A percentile compares a stretch with the other conserved stretches of the same genome.
These are phyloP conservation scores for Beaufortia kweichowensis DNA, from an alignment of 2,113 vertebrate species.

Conservation along the genomic window DNA sequence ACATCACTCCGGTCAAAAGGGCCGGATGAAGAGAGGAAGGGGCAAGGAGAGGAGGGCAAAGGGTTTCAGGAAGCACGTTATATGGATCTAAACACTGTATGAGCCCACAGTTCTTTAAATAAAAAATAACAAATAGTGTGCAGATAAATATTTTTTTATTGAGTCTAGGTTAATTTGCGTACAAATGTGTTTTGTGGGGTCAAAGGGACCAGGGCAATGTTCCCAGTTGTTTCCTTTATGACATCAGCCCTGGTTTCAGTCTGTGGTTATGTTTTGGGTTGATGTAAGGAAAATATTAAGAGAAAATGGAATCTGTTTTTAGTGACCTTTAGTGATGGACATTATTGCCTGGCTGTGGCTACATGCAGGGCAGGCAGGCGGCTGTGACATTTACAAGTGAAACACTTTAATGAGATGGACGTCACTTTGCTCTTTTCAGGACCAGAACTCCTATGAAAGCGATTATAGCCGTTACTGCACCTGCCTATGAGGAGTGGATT, in stretches of 20 bases:
- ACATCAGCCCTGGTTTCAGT: not conserved
- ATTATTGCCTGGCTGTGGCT: slow-evolving; percentile 29
- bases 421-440: slow-evolving; percentile 34
- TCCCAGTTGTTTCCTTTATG: no score
- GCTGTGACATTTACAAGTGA: slow-evolving; percentile 39
- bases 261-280: not conserved
- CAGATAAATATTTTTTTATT: no score
- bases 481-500: not conserved
- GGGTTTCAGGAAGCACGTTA: slow-evolving; percentile 42
- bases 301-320: slow-evolving; percentile 21
- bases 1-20: slow-evolving; percentile 45
- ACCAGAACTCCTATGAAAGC: slow-evolving; percentile 23
- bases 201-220: no score
- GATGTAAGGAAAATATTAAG: not conserved
- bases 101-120: slow-evolving; percentile 48
- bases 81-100: slow-evolving; percentile 41
- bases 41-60: slow-evolving; percentile 36
- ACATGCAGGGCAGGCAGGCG: not conserved
- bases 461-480: slow-evolving; percentile 24
- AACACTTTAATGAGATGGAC: slow-evolving; percentile 40
- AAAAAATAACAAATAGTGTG: no score
- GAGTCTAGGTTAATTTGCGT: not conserved
- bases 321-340: slow-evolving; percentile 28
- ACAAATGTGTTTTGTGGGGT: no score
- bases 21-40: slow-evolving; percentile 37